A percentile compares a stretch with the other conserved stretches of the same genome.
Evolutionary conservation across 2,113 vertebrate genomes (phyloP).

Genomic region (Macquaria ambigua): DNA sequence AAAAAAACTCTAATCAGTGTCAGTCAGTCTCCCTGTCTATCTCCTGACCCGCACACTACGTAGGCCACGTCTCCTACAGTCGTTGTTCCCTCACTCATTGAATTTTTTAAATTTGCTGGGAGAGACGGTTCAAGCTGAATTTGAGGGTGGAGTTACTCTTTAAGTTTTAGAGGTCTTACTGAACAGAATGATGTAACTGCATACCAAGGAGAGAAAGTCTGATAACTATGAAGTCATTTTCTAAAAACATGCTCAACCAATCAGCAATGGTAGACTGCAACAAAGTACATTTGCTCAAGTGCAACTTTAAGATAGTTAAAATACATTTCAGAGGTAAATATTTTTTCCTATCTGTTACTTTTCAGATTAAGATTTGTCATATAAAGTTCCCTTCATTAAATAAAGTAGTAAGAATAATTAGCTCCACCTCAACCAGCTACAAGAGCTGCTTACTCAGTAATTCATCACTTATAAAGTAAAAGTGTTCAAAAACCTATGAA

Average conservation of each 20-base stretch:
- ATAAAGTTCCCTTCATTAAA: not conserved
- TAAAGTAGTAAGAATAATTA: not conserved
- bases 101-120: too few species aligned
- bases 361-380: not conserved
- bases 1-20: too few species aligned
- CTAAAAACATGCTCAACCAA: not conserved
- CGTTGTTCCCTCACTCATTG: too few species aligned
- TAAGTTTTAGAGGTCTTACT: not conserved
- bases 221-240: not conserved
- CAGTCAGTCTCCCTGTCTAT: too few species aligned
- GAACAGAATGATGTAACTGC: not conserved
- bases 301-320: not conserved
- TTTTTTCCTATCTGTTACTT: not conserved
- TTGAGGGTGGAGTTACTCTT: too few species aligned
- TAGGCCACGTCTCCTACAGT: too few species aligned
- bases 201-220: not conserved
- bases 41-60: too few species aligned
- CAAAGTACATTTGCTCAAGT: not conserved
- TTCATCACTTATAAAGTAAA: not conserved
- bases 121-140: too few species aligned
- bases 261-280: not conserved
- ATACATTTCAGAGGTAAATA: not conserved
- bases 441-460: not conserved
- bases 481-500: not conserved
- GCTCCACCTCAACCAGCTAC: not conserved